Evolutionary conservation across 2,888 invertebrate genomes (phyloP).

Genomic region (Acanthosepion lycidas): DNA sequence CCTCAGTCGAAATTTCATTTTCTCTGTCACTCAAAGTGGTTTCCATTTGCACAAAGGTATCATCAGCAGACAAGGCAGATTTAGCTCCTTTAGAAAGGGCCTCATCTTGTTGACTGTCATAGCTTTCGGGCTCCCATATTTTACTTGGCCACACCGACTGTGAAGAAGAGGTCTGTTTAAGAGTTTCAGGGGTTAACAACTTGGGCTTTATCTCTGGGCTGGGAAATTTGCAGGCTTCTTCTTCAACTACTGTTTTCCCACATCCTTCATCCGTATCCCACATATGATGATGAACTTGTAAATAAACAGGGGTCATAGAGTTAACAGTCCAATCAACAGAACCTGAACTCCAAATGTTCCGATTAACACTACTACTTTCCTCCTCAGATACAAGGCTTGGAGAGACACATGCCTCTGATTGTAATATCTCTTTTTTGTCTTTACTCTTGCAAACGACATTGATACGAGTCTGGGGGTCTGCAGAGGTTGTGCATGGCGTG

Average conservation of each 20-base stretch:
- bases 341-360: neutral
- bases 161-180: neutral
- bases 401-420: neutral
- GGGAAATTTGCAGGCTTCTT: neutral
- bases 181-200: neutral
- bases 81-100: neutral
- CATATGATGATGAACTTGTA: neutral
- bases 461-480: neutral
- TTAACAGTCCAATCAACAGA: neutral
- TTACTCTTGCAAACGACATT: neutral
- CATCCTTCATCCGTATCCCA: neutral
- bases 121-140: neutral
- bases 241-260: neutral
- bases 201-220: neutral
- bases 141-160: neutral
- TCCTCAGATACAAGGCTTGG: neutral
- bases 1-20: neutral
- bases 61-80: neutral
- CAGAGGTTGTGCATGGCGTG: neutral
- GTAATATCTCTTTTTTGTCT: neutral
- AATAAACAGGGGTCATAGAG: neutral
- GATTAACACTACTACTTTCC: neutral
- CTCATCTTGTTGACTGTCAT: neutral
- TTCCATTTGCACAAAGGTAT: neutral
- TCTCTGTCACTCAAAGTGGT: neutral